Evolutionary conservation across 2,888 invertebrate genomes (phyloP).

Genomic region (Rapana venosa): DNA sequence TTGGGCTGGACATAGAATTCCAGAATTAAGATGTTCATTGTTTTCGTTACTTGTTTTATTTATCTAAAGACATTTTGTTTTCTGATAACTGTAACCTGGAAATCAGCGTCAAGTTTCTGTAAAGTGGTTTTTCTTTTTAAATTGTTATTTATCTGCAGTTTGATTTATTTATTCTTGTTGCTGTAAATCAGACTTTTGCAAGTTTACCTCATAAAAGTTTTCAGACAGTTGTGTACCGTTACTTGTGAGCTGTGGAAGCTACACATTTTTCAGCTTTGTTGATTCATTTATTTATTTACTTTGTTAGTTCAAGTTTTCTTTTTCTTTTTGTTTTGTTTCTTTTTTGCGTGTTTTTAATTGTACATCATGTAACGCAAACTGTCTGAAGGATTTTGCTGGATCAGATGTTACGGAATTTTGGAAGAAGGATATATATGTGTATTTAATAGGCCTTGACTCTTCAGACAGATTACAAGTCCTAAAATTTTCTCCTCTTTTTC

Average conservation of each 20-base stretch:
- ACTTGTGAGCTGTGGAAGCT: background rate
- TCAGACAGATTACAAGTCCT: constrained; percentile 9
- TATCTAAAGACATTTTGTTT: too few species aligned
- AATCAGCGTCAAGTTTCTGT: background rate
- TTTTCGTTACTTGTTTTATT: too few species aligned
- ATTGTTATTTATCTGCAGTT: background rate
- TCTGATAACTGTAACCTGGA: background rate
- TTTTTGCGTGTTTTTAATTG: too few species aligned
- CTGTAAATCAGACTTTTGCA: background rate
- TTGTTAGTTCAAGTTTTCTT: too few species aligned
- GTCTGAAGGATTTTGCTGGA: background rate
- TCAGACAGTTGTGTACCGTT: background rate
- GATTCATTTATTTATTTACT: too few species aligned
- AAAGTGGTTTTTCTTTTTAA: background rate
- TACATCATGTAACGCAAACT: background rate
- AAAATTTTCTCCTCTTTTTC: background rate
- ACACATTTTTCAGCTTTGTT: background rate
- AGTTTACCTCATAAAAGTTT: background rate
- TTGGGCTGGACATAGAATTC: background rate
- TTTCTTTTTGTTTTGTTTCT: too few species aligned
- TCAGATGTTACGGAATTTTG: background rate
- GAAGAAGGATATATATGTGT: background rate
- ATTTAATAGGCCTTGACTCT: constrained; percentile 8
- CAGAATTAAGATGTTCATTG: background rate
- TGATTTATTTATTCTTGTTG: constrained; percentile 4